These are phyloP conservation scores for Triplophysa tibetana DNA, from an alignment of 2,113 vertebrate species.

Conservation along the genomic window DNA sequence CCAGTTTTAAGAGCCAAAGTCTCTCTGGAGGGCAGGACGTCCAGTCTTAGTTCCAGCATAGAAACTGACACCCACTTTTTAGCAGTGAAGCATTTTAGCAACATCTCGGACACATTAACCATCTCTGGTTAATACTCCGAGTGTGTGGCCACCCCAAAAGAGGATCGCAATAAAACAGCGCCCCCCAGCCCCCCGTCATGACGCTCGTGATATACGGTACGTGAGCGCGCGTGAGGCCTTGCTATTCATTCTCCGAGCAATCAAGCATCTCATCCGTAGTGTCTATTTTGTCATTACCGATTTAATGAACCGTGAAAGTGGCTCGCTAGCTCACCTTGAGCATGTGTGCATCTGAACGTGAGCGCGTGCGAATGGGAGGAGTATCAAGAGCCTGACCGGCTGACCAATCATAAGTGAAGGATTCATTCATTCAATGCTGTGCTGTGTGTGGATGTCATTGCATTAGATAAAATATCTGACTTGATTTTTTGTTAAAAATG, in stretches of 20 bases:
- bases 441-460: slow-evolving; percentile 22
- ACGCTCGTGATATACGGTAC: neutral
- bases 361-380: slow-evolving; percentile 15
- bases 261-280: slow-evolving; percentile 57
- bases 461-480: too few species aligned
- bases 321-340: slow-evolving; percentile 66
- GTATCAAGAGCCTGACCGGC: slow-evolving; percentile 17
- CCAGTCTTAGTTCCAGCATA: slow-evolving; percentile 9
- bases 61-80: slow-evolving; percentile 9
- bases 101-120: slow-evolving; percentile 35
- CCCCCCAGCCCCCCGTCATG: neutral
- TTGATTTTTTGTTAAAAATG: too few species aligned
- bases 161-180: neutral
- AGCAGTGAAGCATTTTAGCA: slow-evolving; percentile 12
- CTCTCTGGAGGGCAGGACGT: slow-evolving; percentile 29
- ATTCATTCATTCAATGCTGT: too few species aligned
- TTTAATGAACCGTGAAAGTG: slow-evolving; percentile 72
- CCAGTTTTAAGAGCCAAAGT: slow-evolving; percentile 33
- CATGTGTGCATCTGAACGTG: slow-evolving; percentile 16
- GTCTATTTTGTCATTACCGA: slow-evolving; percentile 59
- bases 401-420: slow-evolving; percentile 43
- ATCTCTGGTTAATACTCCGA: slow-evolving; percentile 39
- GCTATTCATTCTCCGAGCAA: slow-evolving; percentile 61
- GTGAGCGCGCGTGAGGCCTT: slow-evolving; percentile 30
- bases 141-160: slow-evolving; percentile 6